These are phyloP conservation scores for Apocrypta bakeri DNA, from an alignment of 1,140 invertebrate species.

Conservation along the genomic window DNA sequence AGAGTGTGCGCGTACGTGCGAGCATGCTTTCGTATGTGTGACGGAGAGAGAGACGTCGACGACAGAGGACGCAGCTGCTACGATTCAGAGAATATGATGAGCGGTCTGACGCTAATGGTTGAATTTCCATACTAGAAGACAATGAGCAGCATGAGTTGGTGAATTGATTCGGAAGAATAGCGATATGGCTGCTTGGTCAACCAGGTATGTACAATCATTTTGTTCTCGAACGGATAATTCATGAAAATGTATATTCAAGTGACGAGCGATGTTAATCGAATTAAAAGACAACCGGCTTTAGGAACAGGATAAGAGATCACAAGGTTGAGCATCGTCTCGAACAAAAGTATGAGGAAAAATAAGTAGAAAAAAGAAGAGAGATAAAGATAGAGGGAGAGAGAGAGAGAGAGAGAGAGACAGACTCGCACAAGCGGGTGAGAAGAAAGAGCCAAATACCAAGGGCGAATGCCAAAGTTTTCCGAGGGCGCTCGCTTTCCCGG, in stretches of 20 bases:
- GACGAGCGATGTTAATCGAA: conserved; percentile 15
- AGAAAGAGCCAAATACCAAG: conserved; percentile 15
- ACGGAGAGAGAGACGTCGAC: no score
- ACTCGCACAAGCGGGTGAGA: background rate
- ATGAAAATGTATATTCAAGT: background rate
- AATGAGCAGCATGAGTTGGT: no score
- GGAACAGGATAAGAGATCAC: background rate
- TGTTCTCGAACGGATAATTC: no score
- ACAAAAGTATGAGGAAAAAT: background rate
- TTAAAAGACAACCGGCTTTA: background rate
- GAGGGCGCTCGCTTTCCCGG: conserved; percentile 14
- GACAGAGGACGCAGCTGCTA: conserved; percentile 10
- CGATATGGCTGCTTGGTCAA: no score
- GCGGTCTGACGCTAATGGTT: background rate
- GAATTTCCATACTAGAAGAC: background rate
- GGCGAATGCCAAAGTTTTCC: conserved; percentile 37
- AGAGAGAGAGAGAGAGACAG: background rate
- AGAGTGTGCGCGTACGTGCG: no score
- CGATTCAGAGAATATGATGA: background rate
- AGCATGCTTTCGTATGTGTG: no score
- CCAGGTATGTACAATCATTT: no score
- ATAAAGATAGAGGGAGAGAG: background rate
- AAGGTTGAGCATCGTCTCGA: conserved; percentile 6
- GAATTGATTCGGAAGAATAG: no score
- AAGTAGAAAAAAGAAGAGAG: background rate